phyloP scores from a whole-genome alignment of 1,140 invertebrate species.

The Helicoverpa armigera region DNA sequence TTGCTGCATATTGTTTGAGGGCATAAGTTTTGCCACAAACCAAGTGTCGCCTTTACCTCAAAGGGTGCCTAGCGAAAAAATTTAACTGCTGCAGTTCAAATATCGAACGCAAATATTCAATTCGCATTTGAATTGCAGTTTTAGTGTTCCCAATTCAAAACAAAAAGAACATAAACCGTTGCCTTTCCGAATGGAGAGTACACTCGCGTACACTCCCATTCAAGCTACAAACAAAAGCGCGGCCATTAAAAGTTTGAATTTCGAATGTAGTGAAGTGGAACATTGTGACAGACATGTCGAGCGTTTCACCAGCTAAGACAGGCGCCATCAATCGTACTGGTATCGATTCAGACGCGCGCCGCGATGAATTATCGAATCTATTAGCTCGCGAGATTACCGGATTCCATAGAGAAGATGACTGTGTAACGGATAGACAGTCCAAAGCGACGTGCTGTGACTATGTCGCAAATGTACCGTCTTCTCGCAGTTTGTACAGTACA shows the following conservation, averaged over 20 bases:
- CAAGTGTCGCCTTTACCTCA: too few relatives aligned
- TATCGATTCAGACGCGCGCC: slow-evolving; percentile 74
- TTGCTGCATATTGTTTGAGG: too few relatives aligned
- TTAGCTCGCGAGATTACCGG: slow-evolving; percentile 80
- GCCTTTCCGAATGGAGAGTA: slow-evolving; percentile 2
- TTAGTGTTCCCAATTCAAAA: slow-evolving; percentile 1
- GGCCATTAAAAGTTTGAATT: slow-evolving; percentile 49
- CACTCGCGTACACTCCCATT: slow-evolving; percentile 28
- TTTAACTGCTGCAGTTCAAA: background rate
- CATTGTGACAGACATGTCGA: slow-evolving; percentile 50
- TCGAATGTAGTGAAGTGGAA: slow-evolving; percentile 47
- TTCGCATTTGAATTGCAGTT: too few relatives aligned
- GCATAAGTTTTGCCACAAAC: too few relatives aligned
- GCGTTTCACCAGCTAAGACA: slow-evolving; percentile 58
- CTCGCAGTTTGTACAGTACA: too few relatives aligned
- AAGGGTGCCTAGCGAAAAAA: too few relatives aligned
- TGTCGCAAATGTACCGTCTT: too few relatives aligned
- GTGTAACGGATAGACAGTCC: slow-evolving; percentile 56
- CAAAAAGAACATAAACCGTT: slow-evolving; percentile 3
- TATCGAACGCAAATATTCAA: background rate
- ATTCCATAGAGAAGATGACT: slow-evolving; percentile 61
- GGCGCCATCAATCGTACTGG: slow-evolving; percentile 74
- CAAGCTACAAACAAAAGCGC: slow-evolving; percentile 30
- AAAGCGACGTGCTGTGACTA: too few relatives aligned
- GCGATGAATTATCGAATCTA: slow-evolving; percentile 84